Conservation (phyloP, 2,888 invertebrate species). For the Heteromyza rotundicornis region DNA sequence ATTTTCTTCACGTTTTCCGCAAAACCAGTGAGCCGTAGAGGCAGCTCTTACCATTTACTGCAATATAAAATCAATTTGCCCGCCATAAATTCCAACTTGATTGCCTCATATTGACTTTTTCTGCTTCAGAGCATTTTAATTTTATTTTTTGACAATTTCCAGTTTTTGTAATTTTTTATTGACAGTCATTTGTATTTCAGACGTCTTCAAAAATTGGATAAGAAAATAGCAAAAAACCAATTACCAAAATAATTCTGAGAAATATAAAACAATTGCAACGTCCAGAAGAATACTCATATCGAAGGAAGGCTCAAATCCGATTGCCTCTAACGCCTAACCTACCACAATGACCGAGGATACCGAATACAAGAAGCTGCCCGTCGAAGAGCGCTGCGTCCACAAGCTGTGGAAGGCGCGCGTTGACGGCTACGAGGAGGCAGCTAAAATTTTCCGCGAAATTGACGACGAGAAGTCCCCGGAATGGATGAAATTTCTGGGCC, state of each 20-base stretch:
- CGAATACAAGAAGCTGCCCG: conserved; percentile 83
- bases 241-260: neutral
- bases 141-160: neutral
- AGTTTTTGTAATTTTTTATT: conserved; percentile 5
- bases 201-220: conserved; percentile 7
- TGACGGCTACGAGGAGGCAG: conserved; percentile 92
- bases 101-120: neutral
- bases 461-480: conserved; percentile 94
- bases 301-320: neutral
- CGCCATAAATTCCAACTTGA: neutral
- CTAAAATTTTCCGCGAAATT: conserved; percentile 84
- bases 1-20: too few relatives aligned
- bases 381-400: conserved; percentile 91
- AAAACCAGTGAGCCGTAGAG: too few relatives aligned
- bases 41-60: too few relatives aligned
- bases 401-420: conserved; percentile 96
- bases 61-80: too few relatives aligned
- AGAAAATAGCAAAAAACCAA: neutral
- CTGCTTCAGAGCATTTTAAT: neutral
- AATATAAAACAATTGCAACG: too few relatives aligned
- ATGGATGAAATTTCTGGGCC: conserved; percentile 87
- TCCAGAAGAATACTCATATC: neutral
- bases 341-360: conserved; percentile 81
- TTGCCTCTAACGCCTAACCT: neutral
- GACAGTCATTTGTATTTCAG: conserved; percentile 21